Percentiles rank a stretch among this genome's conserved stretches.
phyloP scores from a whole-genome alignment of 2,797 vertebrate genomes.

The Ispidina lecontei region DNA sequence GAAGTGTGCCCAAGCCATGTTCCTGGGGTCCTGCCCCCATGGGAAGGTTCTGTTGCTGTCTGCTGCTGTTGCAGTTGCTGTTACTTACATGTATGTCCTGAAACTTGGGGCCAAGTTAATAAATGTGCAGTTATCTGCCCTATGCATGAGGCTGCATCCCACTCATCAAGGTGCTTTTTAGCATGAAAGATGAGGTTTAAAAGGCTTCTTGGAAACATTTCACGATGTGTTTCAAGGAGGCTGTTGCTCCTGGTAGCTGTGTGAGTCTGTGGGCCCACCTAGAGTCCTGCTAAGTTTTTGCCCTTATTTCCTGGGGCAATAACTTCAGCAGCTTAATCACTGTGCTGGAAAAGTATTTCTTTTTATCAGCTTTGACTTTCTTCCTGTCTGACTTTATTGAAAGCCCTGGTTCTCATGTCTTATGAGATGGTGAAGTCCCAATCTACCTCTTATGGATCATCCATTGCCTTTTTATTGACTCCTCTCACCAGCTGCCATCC shows the following conservation, averaged over 20 bases:
- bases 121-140: not conserved
- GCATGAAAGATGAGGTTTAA: rapidly evolving
- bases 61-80: rapidly evolving
- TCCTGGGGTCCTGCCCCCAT: rapidly evolving
- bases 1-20: rapidly evolving
- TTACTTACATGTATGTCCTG: rapidly evolving
- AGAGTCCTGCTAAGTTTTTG: not conserved
- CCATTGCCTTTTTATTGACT: not conserved
- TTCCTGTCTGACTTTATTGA: not conserved
- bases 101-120: not conserved
- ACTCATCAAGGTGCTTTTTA: not conserved
- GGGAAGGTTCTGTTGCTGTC: rapidly evolving
- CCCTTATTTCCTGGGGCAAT: not conserved
- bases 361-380: not conserved
- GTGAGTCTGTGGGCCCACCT: rapidly evolving
- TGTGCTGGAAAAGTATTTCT: not conserved
- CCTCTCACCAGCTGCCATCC: not conserved
- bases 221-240: rapidly evolving
- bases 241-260: not conserved
- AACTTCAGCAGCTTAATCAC: constrained; percentile 12
- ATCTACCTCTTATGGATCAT: not conserved
- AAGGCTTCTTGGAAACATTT: rapidly evolving
- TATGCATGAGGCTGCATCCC: rapidly evolving
- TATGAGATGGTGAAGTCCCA: not conserved
- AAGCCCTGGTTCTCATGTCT: not conserved